A percentile compares a stretch with the other conserved stretches of the same genome.
Evolutionary conservation across 2,888 invertebrate species (phyloP).

Genomic region (Magallana nippona): DNA sequence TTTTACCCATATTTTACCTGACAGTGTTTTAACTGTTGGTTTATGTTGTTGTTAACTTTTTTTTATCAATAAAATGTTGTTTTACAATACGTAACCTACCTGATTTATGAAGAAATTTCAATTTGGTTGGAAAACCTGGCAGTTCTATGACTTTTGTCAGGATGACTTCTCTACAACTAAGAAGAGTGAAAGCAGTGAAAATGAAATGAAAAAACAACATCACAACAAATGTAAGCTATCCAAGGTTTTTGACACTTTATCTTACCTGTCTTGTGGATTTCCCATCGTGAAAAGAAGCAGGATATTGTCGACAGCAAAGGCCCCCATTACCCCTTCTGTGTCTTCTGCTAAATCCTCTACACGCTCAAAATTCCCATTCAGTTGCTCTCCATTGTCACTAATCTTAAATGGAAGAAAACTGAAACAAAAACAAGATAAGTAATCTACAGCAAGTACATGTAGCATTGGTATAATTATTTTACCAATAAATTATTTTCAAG

Average conservation of each 20-base stretch:
- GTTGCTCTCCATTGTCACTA: slow-evolving; percentile 6
- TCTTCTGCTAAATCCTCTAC: neutral
- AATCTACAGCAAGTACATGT: neutral
- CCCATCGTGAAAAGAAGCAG: neutral
- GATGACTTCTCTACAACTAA: neutral
- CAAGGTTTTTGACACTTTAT: too few species aligned
- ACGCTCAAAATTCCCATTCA: slow-evolving; percentile 7
- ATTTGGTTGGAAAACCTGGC: neutral
- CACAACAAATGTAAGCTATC: too few species aligned
- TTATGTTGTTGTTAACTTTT: too few species aligned
- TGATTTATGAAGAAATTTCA: slow-evolving; percentile 17
- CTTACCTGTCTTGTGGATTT: slow-evolving; percentile 2
- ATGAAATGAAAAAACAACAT: neutral
- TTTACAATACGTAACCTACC: neutral
- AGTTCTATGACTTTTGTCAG: neutral
- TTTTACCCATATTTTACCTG: too few species aligned
- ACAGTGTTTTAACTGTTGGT: too few species aligned
- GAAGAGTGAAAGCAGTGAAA: neutral
- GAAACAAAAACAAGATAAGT: neutral
- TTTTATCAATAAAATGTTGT: too few species aligned
- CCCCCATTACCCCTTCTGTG: neutral
- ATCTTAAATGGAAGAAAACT: neutral
- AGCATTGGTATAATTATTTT: too few species aligned
- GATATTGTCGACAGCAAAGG: neutral
- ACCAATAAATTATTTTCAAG: too few species aligned